Conservation (phyloP, 2,888 invertebrate species). For the Tipula confusa region DNA sequence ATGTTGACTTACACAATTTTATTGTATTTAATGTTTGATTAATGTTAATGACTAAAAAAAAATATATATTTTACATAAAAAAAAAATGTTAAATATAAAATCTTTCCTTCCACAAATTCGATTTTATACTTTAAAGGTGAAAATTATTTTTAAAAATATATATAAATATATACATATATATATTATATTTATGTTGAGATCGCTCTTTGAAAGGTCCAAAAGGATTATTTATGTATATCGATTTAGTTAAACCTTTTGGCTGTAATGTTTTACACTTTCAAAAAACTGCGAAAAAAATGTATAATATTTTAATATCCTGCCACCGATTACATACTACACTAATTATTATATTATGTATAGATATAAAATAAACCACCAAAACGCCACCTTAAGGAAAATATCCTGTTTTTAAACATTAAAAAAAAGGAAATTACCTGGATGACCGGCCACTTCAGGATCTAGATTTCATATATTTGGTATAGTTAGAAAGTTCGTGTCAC, state of each 20-base stretch:
- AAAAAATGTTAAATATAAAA: not conserved
- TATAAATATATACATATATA: no score
- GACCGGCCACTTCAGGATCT: conserved; percentile 31
- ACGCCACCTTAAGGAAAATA: not conserved
- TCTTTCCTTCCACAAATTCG: not conserved
- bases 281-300: not conserved
- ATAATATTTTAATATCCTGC: not conserved
- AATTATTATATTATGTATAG: not conserved
- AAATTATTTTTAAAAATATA: not conserved
- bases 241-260: not conserved
- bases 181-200: not conserved
- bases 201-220: not conserved
- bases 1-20: not conserved
- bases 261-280: not conserved
- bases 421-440: conserved; percentile 31
- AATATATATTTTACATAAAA: not conserved
- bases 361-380: not conserved
- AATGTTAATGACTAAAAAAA: not conserved
- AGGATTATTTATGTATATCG: not conserved
- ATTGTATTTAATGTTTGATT: not conserved
- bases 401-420: not conserved
- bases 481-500: not conserved
- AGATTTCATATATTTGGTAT: conserved; percentile 8
- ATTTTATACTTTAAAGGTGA: not conserved
- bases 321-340: no score